A percentile compares a stretch with the other conserved stretches of the same genome.
phyloP scores from a whole-genome alignment of 2,888 invertebrate genomes.

The Entomobrya multifasciata region DNA sequence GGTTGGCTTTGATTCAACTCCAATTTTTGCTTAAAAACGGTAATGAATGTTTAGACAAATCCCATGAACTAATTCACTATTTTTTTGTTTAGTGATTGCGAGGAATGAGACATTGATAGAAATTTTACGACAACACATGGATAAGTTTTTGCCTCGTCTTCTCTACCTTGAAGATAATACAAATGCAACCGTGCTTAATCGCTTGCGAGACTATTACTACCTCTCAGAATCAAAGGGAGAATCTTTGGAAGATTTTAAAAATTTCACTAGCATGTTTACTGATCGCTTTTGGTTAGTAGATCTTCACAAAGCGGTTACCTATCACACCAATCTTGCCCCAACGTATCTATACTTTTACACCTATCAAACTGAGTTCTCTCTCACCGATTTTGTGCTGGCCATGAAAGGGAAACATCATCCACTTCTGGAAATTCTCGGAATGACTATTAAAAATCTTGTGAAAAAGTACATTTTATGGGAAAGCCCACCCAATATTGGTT shows the following conservation, averaged over 20 bases:
- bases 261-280: conserved; percentile 60
- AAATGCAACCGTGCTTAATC: conserved; percentile 47
- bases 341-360: conserved; percentile 63
- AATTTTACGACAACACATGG: conserved; percentile 26
- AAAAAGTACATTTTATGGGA: conserved; percentile 61
- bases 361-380: conserved; percentile 57
- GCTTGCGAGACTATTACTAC: conserved; percentile 57
- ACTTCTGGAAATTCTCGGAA: conserved; percentile 56
- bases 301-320: conserved; percentile 45
- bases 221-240: conserved; percentile 30
- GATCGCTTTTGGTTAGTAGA: conserved; percentile 65
- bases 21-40: neutral
- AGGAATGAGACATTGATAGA: conserved; percentile 56
- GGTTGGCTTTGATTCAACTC: neutral
- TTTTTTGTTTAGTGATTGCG: conserved; percentile 40
- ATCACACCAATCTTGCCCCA: conserved; percentile 55
- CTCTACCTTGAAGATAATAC: conserved; percentile 63
- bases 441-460: conserved; percentile 62
- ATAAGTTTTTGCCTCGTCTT: conserved; percentile 55
- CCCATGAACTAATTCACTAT: neutral
- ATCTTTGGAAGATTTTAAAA: conserved; percentile 53
- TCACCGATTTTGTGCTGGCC: conserved; percentile 63
- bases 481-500: conserved; percentile 56
- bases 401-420: conserved; percentile 71
- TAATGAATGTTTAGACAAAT: neutral